Base-by-base conservation (phyloP, 1,140 invertebrate genomes). In the Cotesia chilonis region DNA sequence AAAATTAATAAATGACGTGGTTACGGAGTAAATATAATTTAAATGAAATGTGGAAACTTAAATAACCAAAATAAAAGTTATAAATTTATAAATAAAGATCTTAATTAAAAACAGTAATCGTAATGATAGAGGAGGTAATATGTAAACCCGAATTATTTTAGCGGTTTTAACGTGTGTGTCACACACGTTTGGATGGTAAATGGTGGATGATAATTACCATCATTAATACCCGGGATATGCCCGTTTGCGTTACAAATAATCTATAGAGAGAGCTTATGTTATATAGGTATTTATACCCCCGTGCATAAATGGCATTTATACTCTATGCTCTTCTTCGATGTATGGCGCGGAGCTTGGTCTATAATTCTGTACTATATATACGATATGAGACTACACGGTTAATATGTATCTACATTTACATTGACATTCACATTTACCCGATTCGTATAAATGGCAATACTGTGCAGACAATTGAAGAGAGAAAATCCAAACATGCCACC, bases 401-500 rank as follows among this genome's bases (percentile, higher is more conserved):
- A 9, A 47, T 47, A 47, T 47, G 41, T 10, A 47, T 47, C 41
- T 10, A 47, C 41, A 47, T 47, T 47, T 10, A 47, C 41, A 47
- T 47, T 47, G 6, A 47, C 10, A 47, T 47, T 1, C 6, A 47
- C 10, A 47, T 28, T 47, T 7, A 47, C 57, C 20, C 4, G 57
- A 17, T 59, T 9, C 9, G 28, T 59, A 20, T 59, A 59, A 59
- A 59, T 59, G 28, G 41, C 6, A 47, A 47, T 10, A 47, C 6
- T 47, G 10, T 47, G 41, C 41, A 47, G 14, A 66, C 38, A 66
- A 12, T 51, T 66, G 64, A 51, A 66, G 64, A 66, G 64, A 38
- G 64, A 66, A 66, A 66, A 66, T 66, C n/a, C 64, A 66, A 41
- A 66, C 47, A 52, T 66, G 64, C 47, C 38, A 47, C 38, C 64